Percentiles rank a stretch among this genome's conserved stretches.
Conservation (phyloP, 2,888 invertebrate genomes). For the Patella ulyssiponensis region DNA sequence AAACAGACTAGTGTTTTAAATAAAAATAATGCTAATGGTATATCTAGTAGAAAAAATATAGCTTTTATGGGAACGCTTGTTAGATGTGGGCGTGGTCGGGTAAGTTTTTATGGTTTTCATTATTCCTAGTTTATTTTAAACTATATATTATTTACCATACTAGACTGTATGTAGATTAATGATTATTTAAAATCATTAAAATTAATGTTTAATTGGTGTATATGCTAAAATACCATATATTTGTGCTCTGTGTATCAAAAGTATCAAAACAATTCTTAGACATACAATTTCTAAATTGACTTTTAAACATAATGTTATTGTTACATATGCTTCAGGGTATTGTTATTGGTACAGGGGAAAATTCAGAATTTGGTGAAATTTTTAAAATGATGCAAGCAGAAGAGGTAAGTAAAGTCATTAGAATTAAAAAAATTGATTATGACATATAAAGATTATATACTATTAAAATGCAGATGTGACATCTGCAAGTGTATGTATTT, state of each 20-base stretch:
- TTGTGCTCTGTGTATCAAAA: too few species aligned
- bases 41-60: constrained; percentile 78
- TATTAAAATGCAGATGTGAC: not conserved
- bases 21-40: constrained; percentile 78
- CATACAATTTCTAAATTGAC: too few species aligned
- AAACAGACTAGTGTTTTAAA: constrained; percentile 63
- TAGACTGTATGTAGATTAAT: too few species aligned
- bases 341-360: constrained; percentile 95
- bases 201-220: too few species aligned
- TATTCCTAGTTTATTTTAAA: too few species aligned
- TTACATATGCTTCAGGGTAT: constrained; percentile 80
- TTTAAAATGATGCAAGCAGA: constrained; percentile 99
- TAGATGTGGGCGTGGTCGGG: constrained; percentile 95
- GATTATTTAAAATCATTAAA: too few species aligned
- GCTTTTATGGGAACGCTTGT: constrained; percentile 99
- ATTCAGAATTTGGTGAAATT: constrained; percentile 98
- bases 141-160: too few species aligned
- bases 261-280: too few species aligned
- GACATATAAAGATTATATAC: too few species aligned
- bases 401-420: constrained; percentile 75
- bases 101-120: constrained; percentile 67
- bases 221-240: too few species aligned
- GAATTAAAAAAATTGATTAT: too few species aligned
- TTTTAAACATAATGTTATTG: not conserved
- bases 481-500: too few species aligned